Base-by-base conservation (phyloP, 2,113 vertebrate genomes). In the Megaleporinus macrocephalus region DNA sequence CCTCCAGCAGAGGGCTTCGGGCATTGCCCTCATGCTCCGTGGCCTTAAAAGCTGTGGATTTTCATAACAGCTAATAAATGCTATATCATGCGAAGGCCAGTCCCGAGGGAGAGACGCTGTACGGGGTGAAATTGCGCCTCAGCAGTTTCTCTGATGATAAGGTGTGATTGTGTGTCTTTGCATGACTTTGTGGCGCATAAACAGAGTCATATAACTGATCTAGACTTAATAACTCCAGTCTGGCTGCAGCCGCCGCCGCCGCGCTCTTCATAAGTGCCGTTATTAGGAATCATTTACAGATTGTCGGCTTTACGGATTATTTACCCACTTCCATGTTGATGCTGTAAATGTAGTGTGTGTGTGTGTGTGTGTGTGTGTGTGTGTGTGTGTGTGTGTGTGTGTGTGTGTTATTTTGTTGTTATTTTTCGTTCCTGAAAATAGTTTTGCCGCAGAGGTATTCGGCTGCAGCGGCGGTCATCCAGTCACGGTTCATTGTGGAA, bases 141-240 rank as follows among this genome's bases (percentile, higher is more conserved):
- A 20, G 22, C 41, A 47, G 65, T 18, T 15, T 41, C 51, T 74
- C 65, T 76, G 83, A 66, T 73, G 57, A 53, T 30, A 27, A 66
- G 62, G 78, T 41, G 41, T 57, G 47, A 44, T 47, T 62, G 73
- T 68, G 71, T 59, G 71, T 15, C 30, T 33, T 5, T 74, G 72
- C 26, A 20, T 65, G 62, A 16, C 5, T 68, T 41, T 66, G 63
- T 63, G 16, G 27, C 63, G 6, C 5, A 66, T 36, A 30, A 68
- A 36, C 16, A 20, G 29, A 36, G 30, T 36, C 24, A 57, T 59
- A 73, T 90, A 90, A 92, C 91, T 92, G 91, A 93, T 92, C 91
- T 78, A 92, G 91, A 91, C 90, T 2, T 68, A 81, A 59, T 81
- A 73, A 85, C 82, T 59, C 53, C 73, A 72, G 91, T 93, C 92